phyloP scores from a whole-genome alignment of 2,888 invertebrate species.

The Uloborus plumipes region DNA sequence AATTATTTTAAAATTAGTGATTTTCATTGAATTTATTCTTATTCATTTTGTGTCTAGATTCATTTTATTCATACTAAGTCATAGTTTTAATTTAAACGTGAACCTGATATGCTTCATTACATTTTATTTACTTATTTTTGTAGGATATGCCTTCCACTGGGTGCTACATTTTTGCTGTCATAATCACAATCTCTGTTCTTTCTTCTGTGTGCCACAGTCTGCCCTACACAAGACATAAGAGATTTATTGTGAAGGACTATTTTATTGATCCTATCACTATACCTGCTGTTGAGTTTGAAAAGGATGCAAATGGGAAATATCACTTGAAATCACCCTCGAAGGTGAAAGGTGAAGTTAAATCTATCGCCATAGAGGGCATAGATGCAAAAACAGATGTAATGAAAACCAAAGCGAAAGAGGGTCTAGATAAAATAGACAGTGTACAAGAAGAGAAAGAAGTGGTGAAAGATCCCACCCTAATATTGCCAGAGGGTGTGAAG shows the following conservation, averaged over 20 bases:
- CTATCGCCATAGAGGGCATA: neutral
- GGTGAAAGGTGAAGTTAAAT: slow-evolving; percentile 7
- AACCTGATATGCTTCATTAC: no score
- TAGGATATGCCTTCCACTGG: slow-evolving; percentile 4
- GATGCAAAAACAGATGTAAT: slow-evolving; percentile 7
- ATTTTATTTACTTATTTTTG: neutral
- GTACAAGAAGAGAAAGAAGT: no score
- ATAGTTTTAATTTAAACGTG: no score
- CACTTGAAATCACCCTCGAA: neutral
- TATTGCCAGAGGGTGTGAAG: no score
- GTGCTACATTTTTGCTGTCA: no score
- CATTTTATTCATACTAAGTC: no score
- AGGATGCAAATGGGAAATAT: slow-evolving; percentile 27
- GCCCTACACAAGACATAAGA: slow-evolving; percentile 2
- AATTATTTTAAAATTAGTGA: no score
- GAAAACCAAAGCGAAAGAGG: no score
- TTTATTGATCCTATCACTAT: slow-evolving; percentile 23
- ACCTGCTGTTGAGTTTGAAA: slow-evolving; percentile 5
- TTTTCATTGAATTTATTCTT: no score
- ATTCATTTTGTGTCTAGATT: no score
- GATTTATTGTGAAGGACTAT: slow-evolving; percentile 21
- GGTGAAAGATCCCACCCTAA: no score
- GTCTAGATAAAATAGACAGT: no score
- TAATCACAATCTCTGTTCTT: neutral
- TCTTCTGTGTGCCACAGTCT: neutral